Evolutionary conservation across 2,797 vertebrate species (phyloP).

Genomic region (Darevskia mixta): DNA sequence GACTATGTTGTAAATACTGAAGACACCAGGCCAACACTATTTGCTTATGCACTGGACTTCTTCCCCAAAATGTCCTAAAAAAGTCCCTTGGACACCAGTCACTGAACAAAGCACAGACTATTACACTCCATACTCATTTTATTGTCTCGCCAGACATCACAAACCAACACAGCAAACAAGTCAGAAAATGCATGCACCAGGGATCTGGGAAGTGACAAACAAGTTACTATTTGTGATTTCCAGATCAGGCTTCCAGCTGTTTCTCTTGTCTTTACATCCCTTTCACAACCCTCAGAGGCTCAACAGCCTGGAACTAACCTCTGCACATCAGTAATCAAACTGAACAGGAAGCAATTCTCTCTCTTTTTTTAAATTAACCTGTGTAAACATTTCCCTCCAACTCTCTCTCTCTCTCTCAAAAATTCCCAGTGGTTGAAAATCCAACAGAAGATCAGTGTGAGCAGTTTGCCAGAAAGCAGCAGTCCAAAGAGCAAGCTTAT

Average conservation of each 20-base stretch:
- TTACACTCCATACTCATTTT: conserved; percentile 62
- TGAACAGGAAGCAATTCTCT: conserved; percentile 34
- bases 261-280: conserved; percentile 55
- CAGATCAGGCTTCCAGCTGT: conserved; percentile 61
- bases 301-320: conserved; percentile 52
- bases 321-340: conserved; percentile 25
- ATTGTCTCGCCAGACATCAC: conserved; percentile 60
- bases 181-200: conserved; percentile 57
- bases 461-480: conserved; percentile 21
- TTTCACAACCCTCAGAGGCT: conserved; percentile 15
- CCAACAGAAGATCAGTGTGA: conserved; percentile 36
- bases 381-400: conserved; percentile 16
- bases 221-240: conserved; percentile 51
- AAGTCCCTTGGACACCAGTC: conserved; percentile 49
- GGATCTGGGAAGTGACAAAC: conserved; percentile 69
- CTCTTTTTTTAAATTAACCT: conserved; percentile 29
- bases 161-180: conserved; percentile 43
- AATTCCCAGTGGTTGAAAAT: conserved; percentile 9
- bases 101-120: conserved; percentile 46
- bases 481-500: neutral
- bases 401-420: conserved; percentile 32
- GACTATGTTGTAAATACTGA: conserved; percentile 50
- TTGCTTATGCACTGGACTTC: conserved; percentile 26
- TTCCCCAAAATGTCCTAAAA: conserved; percentile 50
- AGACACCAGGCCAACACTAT: conserved; percentile 40